These are phyloP conservation scores for Oligia latruncula DNA, from an alignment of 2,888 invertebrate genomes.

Conservation along the genomic window DNA sequence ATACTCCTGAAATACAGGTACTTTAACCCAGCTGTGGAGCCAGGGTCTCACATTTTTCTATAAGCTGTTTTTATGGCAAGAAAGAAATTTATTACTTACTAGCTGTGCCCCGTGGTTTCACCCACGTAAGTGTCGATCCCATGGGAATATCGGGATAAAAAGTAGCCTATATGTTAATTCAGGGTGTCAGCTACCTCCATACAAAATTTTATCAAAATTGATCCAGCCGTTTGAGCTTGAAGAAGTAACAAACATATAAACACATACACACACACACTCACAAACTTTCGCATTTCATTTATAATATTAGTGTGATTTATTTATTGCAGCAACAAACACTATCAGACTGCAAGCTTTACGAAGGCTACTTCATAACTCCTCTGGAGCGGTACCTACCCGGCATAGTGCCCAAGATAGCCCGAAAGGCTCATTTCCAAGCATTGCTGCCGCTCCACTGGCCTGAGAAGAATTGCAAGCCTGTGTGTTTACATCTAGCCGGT, in stretches of 20 bases:
- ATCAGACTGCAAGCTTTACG: constrained; percentile 93
- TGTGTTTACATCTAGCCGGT: constrained; percentile 98
- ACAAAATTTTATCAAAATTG: too few relatives aligned
- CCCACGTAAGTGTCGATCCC: too few relatives aligned
- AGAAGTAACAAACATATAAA: too few relatives aligned
- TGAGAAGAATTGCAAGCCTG: constrained; percentile 92
- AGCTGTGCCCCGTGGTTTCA: too few relatives aligned
- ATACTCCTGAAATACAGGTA: not conserved
- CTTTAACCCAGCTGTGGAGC: not conserved
- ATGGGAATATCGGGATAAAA: too few relatives aligned
- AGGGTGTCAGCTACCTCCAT: too few relatives aligned
- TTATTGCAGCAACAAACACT: constrained; percentile 91
- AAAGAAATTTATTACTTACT: not conserved
- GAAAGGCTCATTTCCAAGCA: constrained; percentile 95
- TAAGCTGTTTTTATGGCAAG: not conserved
- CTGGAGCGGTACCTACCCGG: constrained; percentile 95
- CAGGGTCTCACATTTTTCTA: not conserved
- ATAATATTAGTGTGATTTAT: not conserved
- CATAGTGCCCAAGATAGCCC: constrained; percentile 95
- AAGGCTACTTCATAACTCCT: constrained; percentile 97
- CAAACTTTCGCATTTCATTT: too few relatives aligned
- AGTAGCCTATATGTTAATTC: too few relatives aligned
- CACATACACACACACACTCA: too few relatives aligned
- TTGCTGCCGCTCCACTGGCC: constrained; percentile 95
- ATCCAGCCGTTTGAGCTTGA: too few relatives aligned